Conservation (phyloP, 2,888 invertebrate genomes). For the Dynastes hyllus region DNA sequence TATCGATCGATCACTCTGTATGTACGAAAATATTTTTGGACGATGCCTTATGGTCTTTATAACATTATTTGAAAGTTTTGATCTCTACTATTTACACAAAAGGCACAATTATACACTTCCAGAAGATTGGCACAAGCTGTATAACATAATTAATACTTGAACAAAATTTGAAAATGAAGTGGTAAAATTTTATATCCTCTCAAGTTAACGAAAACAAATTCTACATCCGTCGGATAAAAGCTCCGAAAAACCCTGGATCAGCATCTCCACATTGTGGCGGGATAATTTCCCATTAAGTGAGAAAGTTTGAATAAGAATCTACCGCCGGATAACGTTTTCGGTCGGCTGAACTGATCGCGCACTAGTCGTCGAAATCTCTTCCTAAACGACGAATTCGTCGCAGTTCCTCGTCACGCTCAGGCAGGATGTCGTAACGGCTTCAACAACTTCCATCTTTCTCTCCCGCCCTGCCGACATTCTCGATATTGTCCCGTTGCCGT, state of each 20-base stretch:
- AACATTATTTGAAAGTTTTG: too few species aligned
- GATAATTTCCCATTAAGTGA: conserved; percentile 26
- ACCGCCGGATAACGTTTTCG: conserved; percentile 4
- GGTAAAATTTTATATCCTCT: too few species aligned
- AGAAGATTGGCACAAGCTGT: too few species aligned
- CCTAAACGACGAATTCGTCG: conserved; percentile 2
- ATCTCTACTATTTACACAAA: too few species aligned
- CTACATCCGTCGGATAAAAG: too few species aligned
- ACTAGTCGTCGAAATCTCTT: conserved; percentile 37
- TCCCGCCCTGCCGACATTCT: neutral
- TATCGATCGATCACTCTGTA: too few species aligned
- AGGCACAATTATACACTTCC: too few species aligned
- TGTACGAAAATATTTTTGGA: too few species aligned
- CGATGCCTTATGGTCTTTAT: too few species aligned
- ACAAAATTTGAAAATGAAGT: too few species aligned
- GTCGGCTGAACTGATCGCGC: conserved; percentile 21
- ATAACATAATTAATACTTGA: too few species aligned
- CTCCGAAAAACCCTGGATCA: neutral
- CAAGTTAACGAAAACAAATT: too few species aligned
- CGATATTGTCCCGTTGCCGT: neutral
- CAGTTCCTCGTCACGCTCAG: neutral
- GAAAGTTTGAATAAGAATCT: conserved; percentile 39
- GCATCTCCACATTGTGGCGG: neutral
- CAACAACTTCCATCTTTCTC: neutral
- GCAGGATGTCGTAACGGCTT: conserved; percentile 5